phyloP scores from a whole-genome alignment of 2,797 vertebrate species.

The Molossus molossus region DNA sequence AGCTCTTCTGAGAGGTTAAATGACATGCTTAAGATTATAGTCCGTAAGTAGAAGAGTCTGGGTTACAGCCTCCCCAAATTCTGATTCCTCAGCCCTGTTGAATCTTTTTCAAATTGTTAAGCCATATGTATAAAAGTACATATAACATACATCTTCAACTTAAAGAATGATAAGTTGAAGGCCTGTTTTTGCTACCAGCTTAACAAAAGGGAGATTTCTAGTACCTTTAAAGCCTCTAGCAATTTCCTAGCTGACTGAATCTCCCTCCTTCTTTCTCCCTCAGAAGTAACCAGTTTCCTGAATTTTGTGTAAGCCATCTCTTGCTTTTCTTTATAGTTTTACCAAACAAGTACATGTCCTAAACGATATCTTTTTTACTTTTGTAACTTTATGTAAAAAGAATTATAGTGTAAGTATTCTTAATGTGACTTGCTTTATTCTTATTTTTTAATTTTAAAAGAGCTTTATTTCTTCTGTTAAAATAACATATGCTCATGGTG shows the following conservation, averaged over 20 bases:
- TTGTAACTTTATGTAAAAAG: conserved; percentile 37
- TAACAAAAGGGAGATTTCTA: conserved; percentile 65
- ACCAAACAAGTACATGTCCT: conserved; percentile 4
- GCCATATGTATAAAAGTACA: background rate
- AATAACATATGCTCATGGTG: conserved; percentile 20
- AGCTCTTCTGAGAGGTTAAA: conserved; percentile 55
- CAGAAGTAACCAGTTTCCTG: conserved; percentile 28
- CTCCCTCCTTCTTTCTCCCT: background rate
- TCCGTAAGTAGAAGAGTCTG: conserved; percentile 50
- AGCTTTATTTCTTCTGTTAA: conserved; percentile 66
- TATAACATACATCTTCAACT: background rate
- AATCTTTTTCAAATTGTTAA: conserved; percentile 56
- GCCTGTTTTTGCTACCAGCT: background rate
- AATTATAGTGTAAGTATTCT: conserved; percentile 57
- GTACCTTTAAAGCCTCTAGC: conserved; percentile 39
- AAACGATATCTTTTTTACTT: conserved; percentile 44
- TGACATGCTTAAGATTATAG: conserved; percentile 55
- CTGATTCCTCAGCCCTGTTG: conserved; percentile 35
- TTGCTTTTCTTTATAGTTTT: conserved; percentile 68
- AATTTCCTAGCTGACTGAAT: background rate
- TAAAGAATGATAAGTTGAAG: conserved; percentile 57
- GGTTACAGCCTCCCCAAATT: conserved; percentile 52
- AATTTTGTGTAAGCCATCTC: conserved; percentile 52
- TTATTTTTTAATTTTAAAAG: conserved; percentile 56
- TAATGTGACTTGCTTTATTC: conserved; percentile 54